Base-by-base conservation (phyloP, 2,113 vertebrate genomes). In the Galemys pyrenaicus region DNA sequence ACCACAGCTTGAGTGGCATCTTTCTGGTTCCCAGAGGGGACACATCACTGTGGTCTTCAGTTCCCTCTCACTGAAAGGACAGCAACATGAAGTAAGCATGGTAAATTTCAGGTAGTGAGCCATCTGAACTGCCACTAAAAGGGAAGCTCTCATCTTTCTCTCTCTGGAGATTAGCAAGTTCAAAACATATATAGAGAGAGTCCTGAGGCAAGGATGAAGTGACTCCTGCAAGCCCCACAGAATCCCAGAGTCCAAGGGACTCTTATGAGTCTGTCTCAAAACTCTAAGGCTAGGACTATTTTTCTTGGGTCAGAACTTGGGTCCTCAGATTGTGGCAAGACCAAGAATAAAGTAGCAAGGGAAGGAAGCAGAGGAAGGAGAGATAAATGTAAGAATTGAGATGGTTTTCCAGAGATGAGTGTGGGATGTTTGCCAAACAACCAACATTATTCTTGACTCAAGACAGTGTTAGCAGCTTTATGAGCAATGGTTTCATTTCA, bases 401-500 rank as follows among this genome's bases (percentile, higher is more conserved):
- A 88, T 62, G n/a, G 78, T 87, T 83, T 95, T 84, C 39, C 44
- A 85, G 74, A 86, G 89, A 87, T 24, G 77, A 51, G 10, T 13
- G 37, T 28, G 62, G 87, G 95, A 71, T 32, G 68, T 67, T 67
- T 89, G 92, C 94, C 92, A 94, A 85, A 65, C 82, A 91, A 37
- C 77, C 83, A 44, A 68, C 68, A 58, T 46, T 3, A 12, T 30
- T 84, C 90, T 37, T 78, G 60, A 95, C 92, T 95, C 95, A 49
- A 96, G 89, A 90, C 64, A 54, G 94, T 84, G 94, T 56, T 80
- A 88, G 94, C 44, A 37, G 30, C 58, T 95, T 96, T 75, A 91
- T 95, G 96, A 97, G 94, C 93, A 95, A 94, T 80, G 96, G 88
- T 78, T 97, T 97, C 94, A 92, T 97, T 97, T 97, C 82, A 90